Evolutionary conservation across 37 sponge, comb jelly and placozoan genomes (phyloP).

Genomic region (Chondrilla cf. caribensis): DNA sequence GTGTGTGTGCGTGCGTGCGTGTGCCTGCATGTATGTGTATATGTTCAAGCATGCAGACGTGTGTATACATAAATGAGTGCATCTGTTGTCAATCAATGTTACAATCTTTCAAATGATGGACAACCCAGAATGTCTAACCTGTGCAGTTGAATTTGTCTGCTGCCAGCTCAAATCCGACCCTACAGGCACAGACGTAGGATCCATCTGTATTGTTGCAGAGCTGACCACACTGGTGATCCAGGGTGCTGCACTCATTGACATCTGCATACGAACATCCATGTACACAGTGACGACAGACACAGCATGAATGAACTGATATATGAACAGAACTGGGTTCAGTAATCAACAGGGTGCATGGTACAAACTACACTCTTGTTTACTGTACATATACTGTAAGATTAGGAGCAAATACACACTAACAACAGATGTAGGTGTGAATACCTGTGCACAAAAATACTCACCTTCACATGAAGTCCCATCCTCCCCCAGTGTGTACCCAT

Average conservation of each 20-base stretch:
- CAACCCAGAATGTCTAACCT: neutral
- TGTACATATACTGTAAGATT: too few relatives aligned
- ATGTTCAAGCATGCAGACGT: neutral
- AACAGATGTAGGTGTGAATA: neutral
- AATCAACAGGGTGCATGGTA: too few relatives aligned
- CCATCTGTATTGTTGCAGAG: constrained; percentile 11
- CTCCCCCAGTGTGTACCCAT: neutral
- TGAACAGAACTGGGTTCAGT: too few relatives aligned
- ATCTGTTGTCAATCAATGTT: neutral
- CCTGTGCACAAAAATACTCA: neutral
- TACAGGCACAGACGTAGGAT: constrained; percentile 9
- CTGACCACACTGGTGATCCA: neutral
- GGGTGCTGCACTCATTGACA: neutral
- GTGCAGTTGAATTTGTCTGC: neutral
- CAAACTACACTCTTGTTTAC: too few relatives aligned
- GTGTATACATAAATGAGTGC: neutral
- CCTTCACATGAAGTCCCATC: neutral
- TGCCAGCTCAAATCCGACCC: neutral
- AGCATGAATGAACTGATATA: too few relatives aligned
- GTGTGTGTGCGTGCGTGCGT: neutral
- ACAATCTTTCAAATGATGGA: neutral
- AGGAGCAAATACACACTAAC: neutral
- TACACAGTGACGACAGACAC: too few relatives aligned
- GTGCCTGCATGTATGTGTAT: neutral
- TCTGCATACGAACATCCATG: too few relatives aligned